These are phyloP conservation scores for Sebastes trivittatus DNA, from an alignment of 2,797 vertebrate genomes.

Conservation along the genomic window DNA sequence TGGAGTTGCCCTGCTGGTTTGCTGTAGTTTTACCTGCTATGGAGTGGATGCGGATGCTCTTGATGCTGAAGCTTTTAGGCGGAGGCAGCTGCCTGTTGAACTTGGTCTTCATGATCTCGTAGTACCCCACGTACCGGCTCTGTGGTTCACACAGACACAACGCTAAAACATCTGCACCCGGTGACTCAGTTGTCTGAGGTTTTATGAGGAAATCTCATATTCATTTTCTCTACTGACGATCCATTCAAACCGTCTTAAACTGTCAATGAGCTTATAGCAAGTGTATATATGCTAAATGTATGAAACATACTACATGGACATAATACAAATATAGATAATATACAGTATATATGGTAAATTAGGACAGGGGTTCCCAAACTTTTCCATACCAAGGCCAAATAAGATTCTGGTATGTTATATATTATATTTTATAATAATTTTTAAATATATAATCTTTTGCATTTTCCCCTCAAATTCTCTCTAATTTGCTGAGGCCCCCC, in stretches of 20 bases:
- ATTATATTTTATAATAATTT: too few species aligned
- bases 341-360: too few species aligned
- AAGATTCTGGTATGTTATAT: too few species aligned
- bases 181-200: neutral
- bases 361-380: neutral
- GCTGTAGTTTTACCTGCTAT: slow-evolving; percentile 83
- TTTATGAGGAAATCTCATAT: neutral
- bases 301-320: neutral
- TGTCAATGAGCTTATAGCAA: neutral
- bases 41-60: slow-evolving; percentile 89
- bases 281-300: neutral
- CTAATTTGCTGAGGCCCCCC: too few species aligned
- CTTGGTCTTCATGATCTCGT: slow-evolving; percentile 90
- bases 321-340: neutral
- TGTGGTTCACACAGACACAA: slow-evolving; percentile 65
- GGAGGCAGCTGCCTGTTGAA: slow-evolving; percentile 88
- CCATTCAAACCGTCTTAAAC: neutral
- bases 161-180: neutral
- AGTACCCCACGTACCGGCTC: slow-evolving; percentile 96
- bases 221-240: neutral
- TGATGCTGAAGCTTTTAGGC: slow-evolving; percentile 84
- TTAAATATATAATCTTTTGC: too few species aligned
- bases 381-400: too few species aligned
- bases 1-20: neutral
- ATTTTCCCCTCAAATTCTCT: too few species aligned